These are phyloP conservation scores for Aphelinus certus DNA, from an alignment of 1,140 invertebrate species.

Conservation along the genomic window DNA sequence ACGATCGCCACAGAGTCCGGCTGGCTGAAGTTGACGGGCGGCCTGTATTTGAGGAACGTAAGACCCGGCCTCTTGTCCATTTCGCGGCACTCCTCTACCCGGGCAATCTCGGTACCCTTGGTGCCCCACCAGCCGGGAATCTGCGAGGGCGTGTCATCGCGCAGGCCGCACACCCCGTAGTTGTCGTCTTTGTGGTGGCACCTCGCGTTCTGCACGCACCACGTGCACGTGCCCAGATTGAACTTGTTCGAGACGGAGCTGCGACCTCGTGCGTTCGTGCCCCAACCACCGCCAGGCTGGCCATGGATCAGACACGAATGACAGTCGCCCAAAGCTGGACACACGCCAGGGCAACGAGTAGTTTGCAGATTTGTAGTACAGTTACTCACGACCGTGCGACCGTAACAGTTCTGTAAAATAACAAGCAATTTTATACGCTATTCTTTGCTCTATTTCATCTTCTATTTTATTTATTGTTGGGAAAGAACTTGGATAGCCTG, in stretches of 20 bases:
- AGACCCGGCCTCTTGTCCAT: conserved; percentile 86
- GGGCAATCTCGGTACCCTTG: conserved; percentile 81
- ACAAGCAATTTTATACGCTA: not conserved
- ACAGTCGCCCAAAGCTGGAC: conserved; percentile 86
- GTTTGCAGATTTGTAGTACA: conserved; percentile 90
- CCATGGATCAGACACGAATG: conserved; percentile 87
- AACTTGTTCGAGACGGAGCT: conserved; percentile 79
- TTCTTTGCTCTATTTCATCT: too few species aligned
- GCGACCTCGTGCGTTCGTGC: conserved; percentile 58
- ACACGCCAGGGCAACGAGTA: conserved; percentile 87
- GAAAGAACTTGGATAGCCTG: conserved; percentile 5
- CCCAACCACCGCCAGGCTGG: conserved; percentile 63
- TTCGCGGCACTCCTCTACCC: conserved; percentile 80
- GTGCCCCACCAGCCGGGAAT: conserved; percentile 89
- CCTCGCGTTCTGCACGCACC: conserved; percentile 92
- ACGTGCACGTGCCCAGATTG: conserved; percentile 82
- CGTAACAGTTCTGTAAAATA: conserved; percentile 76
- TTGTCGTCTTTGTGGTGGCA: conserved; percentile 89
- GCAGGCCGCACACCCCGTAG: conserved; percentile 80
- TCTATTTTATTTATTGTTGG: conserved; percentile 16
- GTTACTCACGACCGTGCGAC: conserved; percentile 80
- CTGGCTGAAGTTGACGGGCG: conserved; percentile 85
- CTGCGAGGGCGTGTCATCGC: conserved; percentile 80
- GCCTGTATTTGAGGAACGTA: conserved; percentile 87
- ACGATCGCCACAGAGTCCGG: conserved; percentile 87